These are phyloP conservation scores for Macrosteles quadrilineatus DNA, from an alignment of 1,140 invertebrate genomes.

Conservation along the genomic window DNA sequence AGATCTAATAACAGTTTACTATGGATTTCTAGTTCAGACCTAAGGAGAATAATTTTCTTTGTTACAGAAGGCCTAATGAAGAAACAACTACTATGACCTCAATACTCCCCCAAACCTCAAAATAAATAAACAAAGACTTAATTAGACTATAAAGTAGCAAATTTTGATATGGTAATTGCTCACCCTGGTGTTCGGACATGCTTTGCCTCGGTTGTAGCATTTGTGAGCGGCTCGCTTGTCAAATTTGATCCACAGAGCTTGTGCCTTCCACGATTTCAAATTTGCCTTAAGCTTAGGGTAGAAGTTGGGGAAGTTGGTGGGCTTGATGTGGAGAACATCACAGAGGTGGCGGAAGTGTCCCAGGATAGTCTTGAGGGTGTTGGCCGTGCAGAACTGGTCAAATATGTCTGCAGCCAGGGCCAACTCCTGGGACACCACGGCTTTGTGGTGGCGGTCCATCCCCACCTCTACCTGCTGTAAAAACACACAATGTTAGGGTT, in stretches of 20 bases:
- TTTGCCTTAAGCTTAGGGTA: slow-evolving; percentile 86
- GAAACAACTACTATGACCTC: too few species aligned
- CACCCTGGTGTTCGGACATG: slow-evolving; percentile 80
- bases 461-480: slow-evolving; percentile 23
- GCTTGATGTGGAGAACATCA: slow-evolving; percentile 79
- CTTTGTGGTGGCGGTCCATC: slow-evolving; percentile 41
- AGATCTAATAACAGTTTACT: too few species aligned
- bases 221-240: slow-evolving; percentile 90
- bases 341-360: slow-evolving; percentile 82
- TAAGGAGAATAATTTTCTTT: background rate
- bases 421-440: slow-evolving; percentile 55
- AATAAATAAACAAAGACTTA: too few species aligned
- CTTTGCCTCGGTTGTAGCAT: slow-evolving; percentile 86
- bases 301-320: slow-evolving; percentile 80
- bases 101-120: too few species aligned
- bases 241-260: slow-evolving; percentile 93
- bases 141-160: too few species aligned
- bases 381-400: slow-evolving; percentile 88
- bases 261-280: slow-evolving; percentile 91
- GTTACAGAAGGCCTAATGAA: background rate
- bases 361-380: slow-evolving; percentile 89
- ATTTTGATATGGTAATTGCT: too few species aligned
- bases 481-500: background rate
- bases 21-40: background rate
- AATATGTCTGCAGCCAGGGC: slow-evolving; percentile 84